Conservation (phyloP, 2,797 vertebrate species). For the Coranthus polyacanthus region DNA sequence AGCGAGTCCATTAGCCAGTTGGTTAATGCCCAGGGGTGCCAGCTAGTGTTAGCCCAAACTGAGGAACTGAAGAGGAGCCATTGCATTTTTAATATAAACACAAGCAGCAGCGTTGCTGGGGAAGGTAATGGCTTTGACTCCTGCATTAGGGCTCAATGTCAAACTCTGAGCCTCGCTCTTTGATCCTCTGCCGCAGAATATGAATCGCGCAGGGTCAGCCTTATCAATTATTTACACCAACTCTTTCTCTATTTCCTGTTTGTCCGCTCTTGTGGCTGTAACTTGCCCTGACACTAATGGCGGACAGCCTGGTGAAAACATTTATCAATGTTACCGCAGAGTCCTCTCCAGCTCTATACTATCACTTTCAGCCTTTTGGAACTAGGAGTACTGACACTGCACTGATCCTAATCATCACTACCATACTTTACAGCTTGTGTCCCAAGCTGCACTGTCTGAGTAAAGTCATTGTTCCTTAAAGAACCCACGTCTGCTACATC, state of each 20-base stretch:
- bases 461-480: slow-evolving; percentile 42
- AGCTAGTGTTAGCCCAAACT: slow-evolving; percentile 55
- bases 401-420: slow-evolving; percentile 74
- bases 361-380: slow-evolving; percentile 76
- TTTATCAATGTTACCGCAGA: slow-evolving; percentile 80
- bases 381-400: slow-evolving; percentile 66
- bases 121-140: slow-evolving; percentile 81
- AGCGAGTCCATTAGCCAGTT: slow-evolving; percentile 72
- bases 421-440: slow-evolving; percentile 42
- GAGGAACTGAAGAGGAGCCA: slow-evolving; percentile 45
- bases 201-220: slow-evolving; percentile 78
- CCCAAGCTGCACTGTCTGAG: slow-evolving; percentile 35
- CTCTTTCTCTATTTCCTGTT: slow-evolving; percentile 81
- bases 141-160: slow-evolving; percentile 77
- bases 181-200: slow-evolving; percentile 80
- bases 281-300: slow-evolving; percentile 84
- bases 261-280: slow-evolving; percentile 78
- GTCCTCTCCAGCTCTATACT: slow-evolving; percentile 55
- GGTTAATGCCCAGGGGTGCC: slow-evolving; percentile 71
- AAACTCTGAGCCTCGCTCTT: slow-evolving; percentile 71
- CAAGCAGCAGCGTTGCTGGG: slow-evolving; percentile 46
- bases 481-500: slow-evolving; percentile 33
- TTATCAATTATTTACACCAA: slow-evolving; percentile 85
- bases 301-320: slow-evolving; percentile 77
- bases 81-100: slow-evolving; percentile 76